These are phyloP conservation scores for Galerucella calmariensis DNA, from an alignment of 2,888 invertebrate genomes.

Conservation along the genomic window DNA sequence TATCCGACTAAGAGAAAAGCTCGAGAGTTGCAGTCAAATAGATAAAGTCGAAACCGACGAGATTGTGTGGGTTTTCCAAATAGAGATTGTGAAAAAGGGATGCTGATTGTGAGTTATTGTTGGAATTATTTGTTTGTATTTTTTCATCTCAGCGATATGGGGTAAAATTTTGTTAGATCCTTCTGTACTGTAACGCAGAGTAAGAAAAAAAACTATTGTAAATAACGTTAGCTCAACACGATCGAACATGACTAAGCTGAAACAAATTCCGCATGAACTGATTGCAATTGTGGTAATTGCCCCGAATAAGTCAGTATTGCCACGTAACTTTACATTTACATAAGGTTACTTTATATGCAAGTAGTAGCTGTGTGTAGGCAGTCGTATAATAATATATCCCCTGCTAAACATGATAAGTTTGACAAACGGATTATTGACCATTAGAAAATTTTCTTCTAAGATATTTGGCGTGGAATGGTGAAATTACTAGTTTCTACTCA, in stretches of 20 bases:
- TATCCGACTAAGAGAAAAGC: conserved; percentile 31
- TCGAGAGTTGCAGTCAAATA: conserved; percentile 20
- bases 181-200: no score
- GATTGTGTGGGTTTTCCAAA: conserved; percentile 10
- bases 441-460: no score
- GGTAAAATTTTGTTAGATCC: no score
- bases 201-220: background rate
- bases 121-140: background rate
- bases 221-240: background rate
- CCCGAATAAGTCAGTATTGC: background rate
- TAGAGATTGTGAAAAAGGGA: background rate
- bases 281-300: background rate
- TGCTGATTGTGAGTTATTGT: background rate
- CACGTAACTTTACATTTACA: no score
- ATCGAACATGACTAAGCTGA: background rate
- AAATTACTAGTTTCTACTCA: no score
- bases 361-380: no score
- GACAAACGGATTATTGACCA: no score
- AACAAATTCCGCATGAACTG: background rate
- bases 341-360: no score
- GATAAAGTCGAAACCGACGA: conserved; percentile 15
- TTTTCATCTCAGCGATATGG: background rate
- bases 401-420: no score
- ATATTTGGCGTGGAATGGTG: no score
- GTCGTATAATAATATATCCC: no score